Conservation (phyloP, 2,113 vertebrate genomes). For the Hippopotamus amphibius region DNA sequence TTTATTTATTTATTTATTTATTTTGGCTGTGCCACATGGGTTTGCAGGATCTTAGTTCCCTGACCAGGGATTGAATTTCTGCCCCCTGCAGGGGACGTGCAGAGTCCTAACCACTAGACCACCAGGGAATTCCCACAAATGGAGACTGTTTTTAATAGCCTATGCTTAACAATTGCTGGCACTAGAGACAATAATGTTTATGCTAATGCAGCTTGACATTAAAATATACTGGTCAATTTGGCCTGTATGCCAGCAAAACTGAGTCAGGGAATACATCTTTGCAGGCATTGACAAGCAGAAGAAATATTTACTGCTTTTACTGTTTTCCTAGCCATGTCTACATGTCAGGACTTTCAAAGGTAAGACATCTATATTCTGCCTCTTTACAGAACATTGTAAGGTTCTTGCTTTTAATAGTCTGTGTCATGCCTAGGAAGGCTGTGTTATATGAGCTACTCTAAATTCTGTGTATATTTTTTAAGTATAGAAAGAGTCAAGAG, state of each 20-base stretch:
- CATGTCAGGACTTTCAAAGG: neutral
- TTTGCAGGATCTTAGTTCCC: neutral
- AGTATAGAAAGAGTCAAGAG: neutral
- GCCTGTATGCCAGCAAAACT: neutral
- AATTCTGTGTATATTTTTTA: neutral
- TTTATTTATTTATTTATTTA: neutral
- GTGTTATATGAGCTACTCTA: neutral
- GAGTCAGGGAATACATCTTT: neutral
- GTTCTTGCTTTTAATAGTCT: neutral
- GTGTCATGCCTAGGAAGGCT: neutral
- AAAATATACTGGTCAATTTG: neutral
- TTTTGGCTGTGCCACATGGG: accelerated
- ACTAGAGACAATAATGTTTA: neutral
- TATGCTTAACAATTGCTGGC: neutral
- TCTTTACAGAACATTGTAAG: neutral
- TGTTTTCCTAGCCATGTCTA: neutral
- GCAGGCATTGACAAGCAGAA: neutral
- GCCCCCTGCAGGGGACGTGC: accelerated
- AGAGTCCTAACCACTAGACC: neutral
- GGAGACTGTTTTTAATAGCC: neutral
- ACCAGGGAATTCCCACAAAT: neutral
- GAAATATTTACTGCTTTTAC: neutral
- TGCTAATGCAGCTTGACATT: neutral
- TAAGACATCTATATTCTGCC: neutral
- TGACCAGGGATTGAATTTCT: neutral